phyloP scores from a whole-genome alignment of 2,888 invertebrate species.

The Tetheella fluctuosa region DNA sequence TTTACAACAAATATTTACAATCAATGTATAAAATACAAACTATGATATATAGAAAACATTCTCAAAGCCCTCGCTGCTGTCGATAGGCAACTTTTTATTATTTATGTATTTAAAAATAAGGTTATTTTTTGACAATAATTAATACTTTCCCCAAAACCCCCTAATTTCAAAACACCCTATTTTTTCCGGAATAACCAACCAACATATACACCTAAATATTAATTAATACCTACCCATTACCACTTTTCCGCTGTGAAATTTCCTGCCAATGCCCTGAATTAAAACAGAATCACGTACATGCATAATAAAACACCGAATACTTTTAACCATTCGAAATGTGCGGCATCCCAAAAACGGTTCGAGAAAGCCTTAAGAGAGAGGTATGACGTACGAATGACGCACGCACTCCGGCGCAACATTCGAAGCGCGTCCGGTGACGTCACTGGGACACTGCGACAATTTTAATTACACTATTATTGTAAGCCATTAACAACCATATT shows the following conservation, averaged over 20 bases:
- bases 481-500: not conserved
- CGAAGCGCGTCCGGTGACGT: slow-evolving; percentile 66
- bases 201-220: too few species aligned
- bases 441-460: slow-evolving; percentile 39
- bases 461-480: not conserved
- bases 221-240: too few species aligned
- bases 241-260: not conserved
- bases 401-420: slow-evolving; percentile 48
- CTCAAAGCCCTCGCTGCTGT: too few species aligned
- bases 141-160: too few species aligned
- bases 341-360: slow-evolving; percentile 37
- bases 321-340: slow-evolving; percentile 2
- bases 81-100: too few species aligned
- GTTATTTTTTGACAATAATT: too few species aligned
- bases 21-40: too few species aligned
- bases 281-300: slow-evolving; percentile 2
- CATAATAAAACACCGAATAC: slow-evolving; percentile 10
- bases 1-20: too few species aligned
- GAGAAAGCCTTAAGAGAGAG: slow-evolving; percentile 55
- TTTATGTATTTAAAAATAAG: too few species aligned
- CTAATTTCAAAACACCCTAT: too few species aligned
- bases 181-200: too few species aligned
- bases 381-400: slow-evolving; percentile 68
- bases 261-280: not conserved
- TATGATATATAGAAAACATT: too few species aligned